Evolutionary conservation across 2,113 vertebrate species (phyloP).

Genomic region (Hydrolagus affinis): DNA sequence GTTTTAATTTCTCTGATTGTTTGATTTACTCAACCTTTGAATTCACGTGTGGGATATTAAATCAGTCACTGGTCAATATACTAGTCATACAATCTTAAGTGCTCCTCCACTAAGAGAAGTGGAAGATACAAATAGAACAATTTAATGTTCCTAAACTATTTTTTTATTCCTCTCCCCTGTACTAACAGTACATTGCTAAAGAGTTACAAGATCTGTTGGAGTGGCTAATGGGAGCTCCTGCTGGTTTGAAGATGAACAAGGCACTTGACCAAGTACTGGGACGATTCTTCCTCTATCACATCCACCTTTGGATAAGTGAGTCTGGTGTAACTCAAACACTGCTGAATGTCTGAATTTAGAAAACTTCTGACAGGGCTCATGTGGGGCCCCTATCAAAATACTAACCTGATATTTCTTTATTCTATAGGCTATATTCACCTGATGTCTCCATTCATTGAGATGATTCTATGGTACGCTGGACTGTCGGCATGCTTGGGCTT

Average conservation of each 20-base stretch:
- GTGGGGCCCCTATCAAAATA: background rate
- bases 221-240: slow-evolving; percentile 96
- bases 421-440: slow-evolving; percentile 85
- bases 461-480: slow-evolving; percentile 88
- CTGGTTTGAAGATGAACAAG: slow-evolving; percentile 93
- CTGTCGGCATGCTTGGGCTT: slow-evolving; percentile 83
- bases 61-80: no score
- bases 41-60: no score
- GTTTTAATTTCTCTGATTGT: no score
- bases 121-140: no score
- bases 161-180: background rate
- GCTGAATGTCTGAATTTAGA: background rate
- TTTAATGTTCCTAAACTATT: background rate
- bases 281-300: slow-evolving; percentile 95
- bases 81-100: no score
- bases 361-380: background rate
- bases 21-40: no score
- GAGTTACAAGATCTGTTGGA: slow-evolving; percentile 83
- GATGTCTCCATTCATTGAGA: slow-evolving; percentile 87
- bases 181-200: slow-evolving; percentile 66
- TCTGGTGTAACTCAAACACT: slow-evolving; percentile 33
- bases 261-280: slow-evolving; percentile 89
- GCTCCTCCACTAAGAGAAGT: no score
- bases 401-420: slow-evolving; percentile 12
- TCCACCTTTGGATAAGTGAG: slow-evolving; percentile 98